phyloP scores from a whole-genome alignment of 2,888 invertebrate species.

The Diarsia brunnea region DNA sequence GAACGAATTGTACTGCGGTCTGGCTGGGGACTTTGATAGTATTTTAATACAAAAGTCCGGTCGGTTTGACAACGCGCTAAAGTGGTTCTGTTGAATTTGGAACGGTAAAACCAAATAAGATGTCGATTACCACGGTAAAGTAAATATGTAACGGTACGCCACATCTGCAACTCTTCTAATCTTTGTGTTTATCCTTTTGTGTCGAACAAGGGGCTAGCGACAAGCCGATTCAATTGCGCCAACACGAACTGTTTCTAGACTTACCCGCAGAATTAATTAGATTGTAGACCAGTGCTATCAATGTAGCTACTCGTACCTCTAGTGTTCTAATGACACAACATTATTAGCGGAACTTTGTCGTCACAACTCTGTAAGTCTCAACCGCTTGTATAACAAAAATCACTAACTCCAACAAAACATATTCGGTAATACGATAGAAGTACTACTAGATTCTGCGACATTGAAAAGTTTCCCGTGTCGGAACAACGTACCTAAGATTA shows the following conservation, averaged over 20 bases:
- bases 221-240: conserved; percentile 79
- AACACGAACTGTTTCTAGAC: conserved; percentile 73
- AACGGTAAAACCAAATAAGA: too few species aligned
- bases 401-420: conserved; percentile 2
- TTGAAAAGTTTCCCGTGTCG: conserved; percentile 48
- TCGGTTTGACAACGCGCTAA: not conserved
- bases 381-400: conserved; percentile 29
- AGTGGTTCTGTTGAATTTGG: not conserved
- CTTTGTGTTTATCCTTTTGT: conserved; percentile 70
- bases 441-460: conserved; percentile 29
- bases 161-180: conserved; percentile 52
- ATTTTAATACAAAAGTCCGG: not conserved
- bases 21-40: not conserved
- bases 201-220: conserved; percentile 70
- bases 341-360: conserved; percentile 33
- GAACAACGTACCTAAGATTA: conserved; percentile 46
- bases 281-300: conserved; percentile 74
- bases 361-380: conserved; percentile 1
- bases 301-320: conserved; percentile 42
- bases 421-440: conserved; percentile 3
- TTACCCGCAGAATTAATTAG: conserved; percentile 78
- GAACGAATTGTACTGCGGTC: not conserved
- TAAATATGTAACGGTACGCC: conserved; percentile 3
- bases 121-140: not conserved
- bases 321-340: conserved; percentile 43